Conservation (phyloP, 2,888 invertebrate species). For the Phasia obesa region DNA sequence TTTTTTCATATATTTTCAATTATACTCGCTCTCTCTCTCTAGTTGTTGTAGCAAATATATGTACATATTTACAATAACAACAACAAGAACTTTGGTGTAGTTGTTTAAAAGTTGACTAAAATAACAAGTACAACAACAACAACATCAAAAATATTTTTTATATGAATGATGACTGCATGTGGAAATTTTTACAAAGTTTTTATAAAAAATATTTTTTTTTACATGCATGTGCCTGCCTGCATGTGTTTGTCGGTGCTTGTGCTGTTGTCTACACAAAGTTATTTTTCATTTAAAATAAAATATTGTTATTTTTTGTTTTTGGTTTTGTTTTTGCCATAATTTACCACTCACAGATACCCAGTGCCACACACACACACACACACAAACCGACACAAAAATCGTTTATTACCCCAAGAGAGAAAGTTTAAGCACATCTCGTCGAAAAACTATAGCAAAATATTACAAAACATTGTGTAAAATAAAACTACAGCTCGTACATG, state of each 20-base stretch:
- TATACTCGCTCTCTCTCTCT: too few species aligned
- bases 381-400: constrained; percentile 2
- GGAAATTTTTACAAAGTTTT: constrained; percentile 35
- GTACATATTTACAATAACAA: constrained; percentile 1
- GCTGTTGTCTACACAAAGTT: constrained; percentile 45
- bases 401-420: not conserved
- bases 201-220: constrained; percentile 15
- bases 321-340: constrained; percentile 37
- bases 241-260: not conserved
- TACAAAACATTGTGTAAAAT: constrained; percentile 18
- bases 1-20: constrained; percentile 55
- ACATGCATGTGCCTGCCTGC: constrained; percentile 16
- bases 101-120: constrained; percentile 38
- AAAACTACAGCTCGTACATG: constrained; percentile 18
- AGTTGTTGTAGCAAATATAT: constrained; percentile 21
- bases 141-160: constrained; percentile 25
- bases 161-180: constrained; percentile 58
- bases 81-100: constrained; percentile 27
- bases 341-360: constrained; percentile 29
- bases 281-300: constrained; percentile 57
- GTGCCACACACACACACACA: not conserved
- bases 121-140: constrained; percentile 15
- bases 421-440: not conserved
- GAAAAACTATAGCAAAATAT: constrained; percentile 24
- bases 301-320: constrained; percentile 31